Evolutionary conservation across 2,113 vertebrate genomes (phyloP).

Genomic region (Trinectes maculatus): DNA sequence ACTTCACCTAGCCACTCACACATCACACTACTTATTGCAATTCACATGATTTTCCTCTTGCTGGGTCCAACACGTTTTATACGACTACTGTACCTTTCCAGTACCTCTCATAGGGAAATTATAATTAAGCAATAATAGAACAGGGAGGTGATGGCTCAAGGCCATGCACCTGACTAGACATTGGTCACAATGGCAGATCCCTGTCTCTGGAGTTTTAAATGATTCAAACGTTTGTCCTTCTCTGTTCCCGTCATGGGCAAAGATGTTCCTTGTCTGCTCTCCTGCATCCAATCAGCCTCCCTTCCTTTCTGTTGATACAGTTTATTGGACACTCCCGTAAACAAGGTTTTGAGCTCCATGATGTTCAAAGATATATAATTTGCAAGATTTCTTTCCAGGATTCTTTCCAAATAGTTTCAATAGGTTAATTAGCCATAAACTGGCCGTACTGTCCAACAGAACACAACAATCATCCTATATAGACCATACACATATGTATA

Average conservation of each 20-base stretch:
- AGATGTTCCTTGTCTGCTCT: slow-evolving; percentile 58
- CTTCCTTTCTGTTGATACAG: slow-evolving; percentile 6
- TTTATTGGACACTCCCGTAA: slow-evolving; percentile 1
- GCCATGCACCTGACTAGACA: slow-evolving; percentile 55
- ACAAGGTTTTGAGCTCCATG: slow-evolving; percentile 2
- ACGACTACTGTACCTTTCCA: slow-evolving; percentile 16
- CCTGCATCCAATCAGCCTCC: neutral
- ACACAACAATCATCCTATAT: neutral
- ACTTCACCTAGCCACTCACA: too few relatives aligned
- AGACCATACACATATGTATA: neutral
- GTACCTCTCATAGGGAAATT: slow-evolving; percentile 41
- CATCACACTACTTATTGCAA: neutral
- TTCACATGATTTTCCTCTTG: slow-evolving; percentile 11
- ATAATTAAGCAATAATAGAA: slow-evolving; percentile 38
- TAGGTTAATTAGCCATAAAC: neutral
- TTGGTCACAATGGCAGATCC: slow-evolving; percentile 78
- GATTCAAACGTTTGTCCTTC: slow-evolving; percentile 82
- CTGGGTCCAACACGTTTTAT: slow-evolving; percentile 6
- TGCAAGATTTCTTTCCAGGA: neutral
- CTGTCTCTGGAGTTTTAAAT: slow-evolving; percentile 82
- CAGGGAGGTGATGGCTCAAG: slow-evolving; percentile 56
- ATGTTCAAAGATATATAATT: slow-evolving; percentile 2
- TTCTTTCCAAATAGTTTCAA: neutral
- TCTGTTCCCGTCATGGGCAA: slow-evolving; percentile 68
- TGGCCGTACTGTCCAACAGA: neutral